Base-by-base conservation (phyloP, 2,797 vertebrate species). In the Chelon labrosus region DNA sequence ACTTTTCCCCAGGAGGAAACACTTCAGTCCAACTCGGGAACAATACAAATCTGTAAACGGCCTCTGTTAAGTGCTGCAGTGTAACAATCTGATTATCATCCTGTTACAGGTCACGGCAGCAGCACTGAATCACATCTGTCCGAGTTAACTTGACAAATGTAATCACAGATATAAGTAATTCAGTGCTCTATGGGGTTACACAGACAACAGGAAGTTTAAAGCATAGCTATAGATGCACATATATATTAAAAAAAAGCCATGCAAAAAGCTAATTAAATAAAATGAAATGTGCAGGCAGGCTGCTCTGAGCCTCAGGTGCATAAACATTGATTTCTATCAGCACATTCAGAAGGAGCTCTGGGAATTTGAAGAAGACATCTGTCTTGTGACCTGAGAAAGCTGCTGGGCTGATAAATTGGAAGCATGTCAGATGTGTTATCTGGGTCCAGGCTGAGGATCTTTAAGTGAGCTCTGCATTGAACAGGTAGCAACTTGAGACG, bases 361-460 rank as follows among this genome's bases (percentile, higher is more conserved):
- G 67, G 76, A 82, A 68, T 75, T 22, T 37, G 75, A 63, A 17
- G 67, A 51, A 80, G 67, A 82, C 85, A 77, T 88, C 83, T 88
- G 88, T 86, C 79, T 72, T 16, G 54, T 84, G 86, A 87, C 71
- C 83, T 74, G 60, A 68, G 59, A 80, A 80, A 88, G 86, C 79
- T 89, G 75, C 47, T 56, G 59, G 66, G 50, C 35, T 53, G 82
- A 77, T 76, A 79, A 80, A 84, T 66, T 70, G 75, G 77, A 85
- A 66, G 53, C 69, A 65, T 75, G 73, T 83, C 79, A 71, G 60
- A 83, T 63, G 55, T 74, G 49, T 76, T 78, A 79, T 76, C 71
- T 65, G 62, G 61, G 69, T 67, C 44, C 58, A 61, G 67, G 58
- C 47, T 69, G 54, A 8, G 52, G 58, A 64, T 64, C 64, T 75